Evolutionary conservation across 2,888 invertebrate species (phyloP).

Genomic region (Lacanobia wlatinum): DNA sequence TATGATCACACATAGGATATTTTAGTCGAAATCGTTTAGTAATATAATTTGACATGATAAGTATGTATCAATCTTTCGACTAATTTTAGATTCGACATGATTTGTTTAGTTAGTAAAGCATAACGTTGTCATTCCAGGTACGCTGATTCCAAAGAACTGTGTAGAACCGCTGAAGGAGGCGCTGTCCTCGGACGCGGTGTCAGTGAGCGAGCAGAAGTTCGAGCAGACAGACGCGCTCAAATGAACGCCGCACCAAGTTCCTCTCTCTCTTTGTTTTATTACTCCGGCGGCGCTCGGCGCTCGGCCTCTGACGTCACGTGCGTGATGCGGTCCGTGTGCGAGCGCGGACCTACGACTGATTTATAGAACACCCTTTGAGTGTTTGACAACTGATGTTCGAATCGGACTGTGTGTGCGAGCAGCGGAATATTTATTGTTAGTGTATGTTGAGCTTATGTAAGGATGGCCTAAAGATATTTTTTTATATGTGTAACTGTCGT

Average conservation of each 20-base stretch:
- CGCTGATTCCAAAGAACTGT: slow-evolving; percentile 97
- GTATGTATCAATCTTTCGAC: no score
- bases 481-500: slow-evolving; percentile 8
- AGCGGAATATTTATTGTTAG: slow-evolving; percentile 21
- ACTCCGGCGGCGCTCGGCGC: slow-evolving; percentile 18
- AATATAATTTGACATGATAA: no score
- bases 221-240: slow-evolving; percentile 80
- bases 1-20: no score
- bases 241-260: slow-evolving; percentile 73
- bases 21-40: no score
- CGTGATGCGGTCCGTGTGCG: no score
- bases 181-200: slow-evolving; percentile 95
- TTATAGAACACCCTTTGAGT: slow-evolving; percentile 62
- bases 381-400: slow-evolving; percentile 52
- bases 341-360: slow-evolving; percentile 61
- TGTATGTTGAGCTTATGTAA: slow-evolving; percentile 10
- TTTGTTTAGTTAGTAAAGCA: no score
- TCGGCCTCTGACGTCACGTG: background rate
- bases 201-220: slow-evolving; percentile 93
- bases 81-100: no score
- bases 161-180: slow-evolving; percentile 95
- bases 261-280: slow-evolving; percentile 69
- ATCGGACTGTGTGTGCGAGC: slow-evolving; percentile 55
- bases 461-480: slow-evolving; percentile 44
- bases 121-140: slow-evolving; percentile 90